phyloP scores from a whole-genome alignment of 2,797 vertebrate species.

The Balearica regulorum region DNA sequence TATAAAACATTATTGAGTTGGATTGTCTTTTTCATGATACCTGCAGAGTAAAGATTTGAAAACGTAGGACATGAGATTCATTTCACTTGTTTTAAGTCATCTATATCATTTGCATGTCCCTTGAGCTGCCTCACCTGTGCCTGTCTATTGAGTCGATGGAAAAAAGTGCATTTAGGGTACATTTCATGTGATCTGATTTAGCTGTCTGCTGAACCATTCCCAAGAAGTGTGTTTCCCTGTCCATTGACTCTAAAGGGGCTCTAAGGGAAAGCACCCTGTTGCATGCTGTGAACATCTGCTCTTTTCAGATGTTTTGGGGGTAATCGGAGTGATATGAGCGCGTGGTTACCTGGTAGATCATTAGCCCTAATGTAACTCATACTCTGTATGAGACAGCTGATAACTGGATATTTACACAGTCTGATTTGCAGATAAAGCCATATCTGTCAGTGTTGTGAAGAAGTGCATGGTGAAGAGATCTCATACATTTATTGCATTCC shows the following conservation, averaged over 20 bases:
- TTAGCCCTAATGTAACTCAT: not conserved
- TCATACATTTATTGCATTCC: not conserved
- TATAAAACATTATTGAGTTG: not conserved
- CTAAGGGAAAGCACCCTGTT: not conserved
- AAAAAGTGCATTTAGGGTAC: not conserved
- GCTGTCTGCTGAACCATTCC: not conserved
- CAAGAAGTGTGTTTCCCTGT: not conserved
- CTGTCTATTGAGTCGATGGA: not conserved
- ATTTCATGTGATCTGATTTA: not conserved
- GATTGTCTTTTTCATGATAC: not conserved
- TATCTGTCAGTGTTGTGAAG: not conserved
- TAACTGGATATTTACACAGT: not conserved
- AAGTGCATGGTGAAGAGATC: not conserved
- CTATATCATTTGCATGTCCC: accelerated
- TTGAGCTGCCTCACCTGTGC: not conserved
- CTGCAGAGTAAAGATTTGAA: not conserved
- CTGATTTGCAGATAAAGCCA: not conserved
- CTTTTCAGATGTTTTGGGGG: not conserved
- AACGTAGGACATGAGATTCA: not conserved
- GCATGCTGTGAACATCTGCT: not conserved
- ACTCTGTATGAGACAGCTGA: not conserved
- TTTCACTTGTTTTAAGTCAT: not conserved
- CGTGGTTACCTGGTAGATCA: not conserved
- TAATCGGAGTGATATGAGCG: not conserved
- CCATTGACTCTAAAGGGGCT: not conserved